Evolutionary conservation across 2,797 vertebrate species (phyloP).

Genomic region (Valencia hispanica): DNA sequence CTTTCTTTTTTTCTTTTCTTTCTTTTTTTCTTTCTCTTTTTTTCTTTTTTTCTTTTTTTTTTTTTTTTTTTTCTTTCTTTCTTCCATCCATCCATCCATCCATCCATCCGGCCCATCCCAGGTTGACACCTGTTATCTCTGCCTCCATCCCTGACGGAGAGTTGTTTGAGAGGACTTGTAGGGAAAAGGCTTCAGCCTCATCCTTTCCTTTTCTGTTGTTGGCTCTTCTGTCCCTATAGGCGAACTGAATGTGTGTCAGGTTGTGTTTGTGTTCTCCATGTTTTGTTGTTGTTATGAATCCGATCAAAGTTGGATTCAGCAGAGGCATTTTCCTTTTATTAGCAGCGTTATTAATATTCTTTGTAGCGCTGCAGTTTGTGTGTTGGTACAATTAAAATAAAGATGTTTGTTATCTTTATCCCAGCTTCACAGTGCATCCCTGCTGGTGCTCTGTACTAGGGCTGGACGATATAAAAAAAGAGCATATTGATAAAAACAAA

Average conservation of each 20-base stretch:
- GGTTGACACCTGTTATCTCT: neutral
- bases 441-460: neutral
- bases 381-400: neutral
- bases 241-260: slow-evolving; percentile 39
- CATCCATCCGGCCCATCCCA: neutral
- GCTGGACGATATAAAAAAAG: no score
- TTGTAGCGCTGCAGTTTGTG: slow-evolving; percentile 19
- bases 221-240: slow-evolving; percentile 18
- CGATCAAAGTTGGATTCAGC: slow-evolving; percentile 42
- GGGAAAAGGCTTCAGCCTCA: neutral
- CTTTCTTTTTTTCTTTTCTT: no score
- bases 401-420: neutral
- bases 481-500: no score
- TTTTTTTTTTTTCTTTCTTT: no score
- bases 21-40: no score
- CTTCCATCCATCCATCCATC: no score
- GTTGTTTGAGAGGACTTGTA: neutral
- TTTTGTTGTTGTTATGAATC: slow-evolving; percentile 24
- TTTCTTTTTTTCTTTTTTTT: no score
- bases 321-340: slow-evolving; percentile 43
- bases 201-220: neutral
- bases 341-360: slow-evolving; percentile 48
- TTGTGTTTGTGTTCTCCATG: neutral
- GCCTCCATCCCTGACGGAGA: neutral
- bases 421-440: neutral